Evolutionary conservation across 2,888 invertebrate species (phyloP).

Genomic region (Zhengitettix transpicula): DNA sequence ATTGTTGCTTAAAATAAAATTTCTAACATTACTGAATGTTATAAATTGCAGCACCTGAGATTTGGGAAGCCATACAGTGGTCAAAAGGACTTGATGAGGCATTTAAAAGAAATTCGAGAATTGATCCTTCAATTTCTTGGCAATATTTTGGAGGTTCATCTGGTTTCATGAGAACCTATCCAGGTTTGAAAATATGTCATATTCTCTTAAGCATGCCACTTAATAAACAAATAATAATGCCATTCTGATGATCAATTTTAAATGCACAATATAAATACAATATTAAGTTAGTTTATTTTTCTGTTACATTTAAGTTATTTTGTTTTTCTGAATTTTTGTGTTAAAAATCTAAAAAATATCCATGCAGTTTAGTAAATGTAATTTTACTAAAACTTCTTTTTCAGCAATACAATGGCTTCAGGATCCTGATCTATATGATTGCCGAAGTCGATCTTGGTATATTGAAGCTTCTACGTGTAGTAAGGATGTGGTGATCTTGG

Average conservation of each 20-base stretch:
- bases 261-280: too few species aligned
- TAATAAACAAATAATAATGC: too few species aligned
- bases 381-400: conserved; percentile 5
- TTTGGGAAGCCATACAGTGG: conserved; percentile 73
- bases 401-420: conserved; percentile 52
- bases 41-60: conserved; percentile 30
- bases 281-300: too few species aligned
- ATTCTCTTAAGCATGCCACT: too few species aligned
- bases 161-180: conserved; percentile 86
- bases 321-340: too few species aligned
- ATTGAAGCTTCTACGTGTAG: conserved; percentile 96
- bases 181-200: conserved; percentile 34
- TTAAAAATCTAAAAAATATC: background rate
- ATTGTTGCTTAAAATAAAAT: background rate
- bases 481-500: conserved; percentile 87
- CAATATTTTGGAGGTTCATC: conserved; percentile 93
- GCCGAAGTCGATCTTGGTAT: conserved; percentile 85
- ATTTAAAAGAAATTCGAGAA: conserved; percentile 69
- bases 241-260: too few species aligned
- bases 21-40: background rate
- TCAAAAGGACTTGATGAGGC: conserved; percentile 69
- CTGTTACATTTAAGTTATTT: too few species aligned
- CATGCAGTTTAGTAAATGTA: background rate
- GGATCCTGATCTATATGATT: conserved; percentile 70
- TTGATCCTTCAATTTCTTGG: conserved; percentile 85